phyloP scores from a whole-genome alignment of 2,113 vertebrate genomes.

The Ornithorhynchus anatinus region DNA sequence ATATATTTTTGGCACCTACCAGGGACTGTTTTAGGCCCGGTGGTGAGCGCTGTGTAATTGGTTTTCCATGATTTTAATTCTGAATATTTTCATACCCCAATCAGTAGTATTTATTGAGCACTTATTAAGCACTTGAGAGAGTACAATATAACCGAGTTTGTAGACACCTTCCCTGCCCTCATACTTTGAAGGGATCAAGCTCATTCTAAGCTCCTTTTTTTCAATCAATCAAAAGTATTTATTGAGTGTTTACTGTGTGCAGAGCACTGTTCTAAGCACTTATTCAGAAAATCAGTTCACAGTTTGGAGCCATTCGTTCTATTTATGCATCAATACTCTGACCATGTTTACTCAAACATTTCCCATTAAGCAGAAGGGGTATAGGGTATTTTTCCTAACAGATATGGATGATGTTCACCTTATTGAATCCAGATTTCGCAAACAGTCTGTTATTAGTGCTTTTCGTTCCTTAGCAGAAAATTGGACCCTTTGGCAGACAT shows the following conservation, averaged over 20 bases:
- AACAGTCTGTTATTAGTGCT: not conserved
- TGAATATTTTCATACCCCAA: rapidly evolving
- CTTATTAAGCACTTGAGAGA: no score
- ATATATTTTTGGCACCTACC: no score
- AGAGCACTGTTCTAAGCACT: no score
- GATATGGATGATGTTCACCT: not conserved
- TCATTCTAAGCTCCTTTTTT: no score
- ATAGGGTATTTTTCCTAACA: not conserved
- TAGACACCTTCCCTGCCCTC: no score
- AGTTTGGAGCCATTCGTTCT: not conserved
- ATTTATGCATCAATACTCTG: not conserved
- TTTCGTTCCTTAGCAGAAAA: not conserved
- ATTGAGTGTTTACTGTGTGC: no score
- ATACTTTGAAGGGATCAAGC: no score
- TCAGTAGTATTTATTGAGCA: no score
- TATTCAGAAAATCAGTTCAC: no score
- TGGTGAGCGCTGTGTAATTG: not conserved
- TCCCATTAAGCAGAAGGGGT: not conserved
- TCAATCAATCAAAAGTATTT: no score
- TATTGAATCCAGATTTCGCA: not conserved
- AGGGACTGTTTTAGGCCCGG: no score
- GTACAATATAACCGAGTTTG: no score
- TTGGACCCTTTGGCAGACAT: not conserved
- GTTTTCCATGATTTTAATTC: not conserved
- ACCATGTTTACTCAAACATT: not conserved